phyloP scores from a whole-genome alignment of 2,888 invertebrate genomes.

The Lithophane socia region DNA sequence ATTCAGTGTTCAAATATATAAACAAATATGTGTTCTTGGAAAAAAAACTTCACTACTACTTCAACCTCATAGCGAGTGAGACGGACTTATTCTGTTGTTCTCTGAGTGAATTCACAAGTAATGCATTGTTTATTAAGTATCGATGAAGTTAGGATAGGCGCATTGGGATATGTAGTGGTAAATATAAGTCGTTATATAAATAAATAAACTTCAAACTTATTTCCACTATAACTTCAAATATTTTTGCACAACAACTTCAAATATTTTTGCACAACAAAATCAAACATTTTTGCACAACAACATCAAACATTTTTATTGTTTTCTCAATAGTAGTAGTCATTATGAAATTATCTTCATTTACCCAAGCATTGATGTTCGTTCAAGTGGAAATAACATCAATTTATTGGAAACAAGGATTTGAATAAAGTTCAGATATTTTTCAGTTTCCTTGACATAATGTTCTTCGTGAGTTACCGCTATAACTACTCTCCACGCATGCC shows the following conservation, averaged over 20 bases:
- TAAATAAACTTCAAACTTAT: background rate
- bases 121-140: background rate
- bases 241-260: background rate
- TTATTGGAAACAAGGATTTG: background rate
- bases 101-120: background rate
- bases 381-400: background rate
- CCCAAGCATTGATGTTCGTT: background rate
- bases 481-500: slow-evolving; percentile 13
- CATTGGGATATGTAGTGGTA: background rate
- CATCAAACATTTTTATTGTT: background rate
- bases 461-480: background rate
- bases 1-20: background rate
- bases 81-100: background rate
- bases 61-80: background rate
- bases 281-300: too few relatives aligned
- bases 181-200: background rate
- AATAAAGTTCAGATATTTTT: background rate
- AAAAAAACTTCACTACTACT: background rate
- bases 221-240: background rate
- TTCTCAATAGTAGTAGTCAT: background rate
- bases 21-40: background rate
- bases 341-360: background rate
- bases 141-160: background rate
- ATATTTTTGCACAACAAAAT: too few relatives aligned
- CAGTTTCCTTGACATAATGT: background rate